Evolutionary conservation across 2,797 vertebrate species (phyloP).

Genomic region (Aplochiton taeniatus): DNA sequence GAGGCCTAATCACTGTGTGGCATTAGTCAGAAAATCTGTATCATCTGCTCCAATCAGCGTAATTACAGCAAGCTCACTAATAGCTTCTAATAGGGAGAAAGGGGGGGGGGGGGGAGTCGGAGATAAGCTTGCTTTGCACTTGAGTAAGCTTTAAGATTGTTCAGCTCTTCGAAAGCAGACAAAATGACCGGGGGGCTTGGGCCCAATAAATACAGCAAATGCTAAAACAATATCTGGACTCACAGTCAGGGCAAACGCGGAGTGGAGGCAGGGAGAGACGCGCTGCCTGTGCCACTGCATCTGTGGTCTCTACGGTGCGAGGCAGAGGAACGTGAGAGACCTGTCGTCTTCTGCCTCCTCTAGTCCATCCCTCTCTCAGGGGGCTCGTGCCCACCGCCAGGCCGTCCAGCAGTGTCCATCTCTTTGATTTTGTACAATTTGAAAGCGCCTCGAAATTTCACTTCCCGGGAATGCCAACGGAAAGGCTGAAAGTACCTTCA

Average conservation of each 20-base stretch:
- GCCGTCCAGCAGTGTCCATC: conserved; percentile 28
- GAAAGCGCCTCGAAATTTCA: conserved; percentile 47
- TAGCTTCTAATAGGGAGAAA: conserved; percentile 24
- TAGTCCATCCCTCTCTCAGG: conserved; percentile 16
- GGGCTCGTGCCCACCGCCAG: conserved; percentile 45
- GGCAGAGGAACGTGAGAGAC: not conserved
- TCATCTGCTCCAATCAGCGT: conserved; percentile 44
- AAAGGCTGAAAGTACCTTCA: conserved; percentile 37
- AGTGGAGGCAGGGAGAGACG: not conserved
- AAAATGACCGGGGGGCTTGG: no score
- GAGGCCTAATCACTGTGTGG: conserved; percentile 36
- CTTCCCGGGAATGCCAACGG: conserved; percentile 36
- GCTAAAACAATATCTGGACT: no score
- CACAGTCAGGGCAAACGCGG: no score
- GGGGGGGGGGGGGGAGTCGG: not conserved
- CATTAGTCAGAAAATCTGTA: conserved; percentile 39
- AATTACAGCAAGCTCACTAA: conserved; percentile 38
- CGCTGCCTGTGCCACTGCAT: not conserved
- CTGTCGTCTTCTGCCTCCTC: not conserved
- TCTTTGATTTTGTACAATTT: conserved; percentile 44
- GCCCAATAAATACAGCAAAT: no score
- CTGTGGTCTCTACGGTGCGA: not conserved
- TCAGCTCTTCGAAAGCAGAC: no score
- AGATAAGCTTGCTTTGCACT: not conserved
- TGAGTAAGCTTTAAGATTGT: no score